Conservation (phyloP, 2,113 vertebrate species). For the Rhea pennata region DNA sequence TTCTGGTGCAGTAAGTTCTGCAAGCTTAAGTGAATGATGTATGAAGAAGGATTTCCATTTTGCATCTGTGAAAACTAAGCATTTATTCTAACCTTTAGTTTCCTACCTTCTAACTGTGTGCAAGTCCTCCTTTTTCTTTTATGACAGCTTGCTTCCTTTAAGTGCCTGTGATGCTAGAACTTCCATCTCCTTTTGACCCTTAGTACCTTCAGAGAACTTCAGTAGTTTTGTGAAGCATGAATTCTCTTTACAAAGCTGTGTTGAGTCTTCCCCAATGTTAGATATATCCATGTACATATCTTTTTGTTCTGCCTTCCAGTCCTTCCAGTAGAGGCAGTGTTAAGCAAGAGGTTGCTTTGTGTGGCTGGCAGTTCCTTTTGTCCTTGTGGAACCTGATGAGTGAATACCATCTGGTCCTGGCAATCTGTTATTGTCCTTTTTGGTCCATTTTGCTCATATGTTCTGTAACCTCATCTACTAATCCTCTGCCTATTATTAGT, state of each 20-base stretch:
- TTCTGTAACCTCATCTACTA: not conserved
- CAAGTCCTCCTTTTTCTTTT: not conserved
- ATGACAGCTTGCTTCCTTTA: not conserved
- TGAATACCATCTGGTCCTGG: not conserved
- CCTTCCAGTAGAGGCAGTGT: not conserved
- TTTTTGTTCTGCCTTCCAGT: not conserved
- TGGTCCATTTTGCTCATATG: not conserved
- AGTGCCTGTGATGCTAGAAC: not conserved
- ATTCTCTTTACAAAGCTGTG: not conserved
- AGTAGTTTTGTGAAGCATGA: not conserved
- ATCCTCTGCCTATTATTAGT: not conserved
- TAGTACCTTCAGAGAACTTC: not conserved
- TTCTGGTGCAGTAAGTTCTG: not conserved
- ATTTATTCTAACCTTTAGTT: not conserved
- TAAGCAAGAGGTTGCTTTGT: not conserved
- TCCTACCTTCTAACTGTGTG: not conserved
- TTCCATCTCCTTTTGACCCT: rapidly evolving
- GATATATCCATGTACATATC: not conserved
- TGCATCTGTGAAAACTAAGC: not conserved
- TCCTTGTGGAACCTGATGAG: not conserved
- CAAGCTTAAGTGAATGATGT: not conserved
- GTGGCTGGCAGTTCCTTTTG: not conserved
- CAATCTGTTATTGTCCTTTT: not conserved
- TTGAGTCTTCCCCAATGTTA: not conserved
- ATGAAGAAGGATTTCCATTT: not conserved